A percentile compares a stretch with the other conserved stretches of the same genome.
Evolutionary conservation across 2,888 invertebrate genomes (phyloP).

Genomic region (Chrysolina haemoptera): DNA sequence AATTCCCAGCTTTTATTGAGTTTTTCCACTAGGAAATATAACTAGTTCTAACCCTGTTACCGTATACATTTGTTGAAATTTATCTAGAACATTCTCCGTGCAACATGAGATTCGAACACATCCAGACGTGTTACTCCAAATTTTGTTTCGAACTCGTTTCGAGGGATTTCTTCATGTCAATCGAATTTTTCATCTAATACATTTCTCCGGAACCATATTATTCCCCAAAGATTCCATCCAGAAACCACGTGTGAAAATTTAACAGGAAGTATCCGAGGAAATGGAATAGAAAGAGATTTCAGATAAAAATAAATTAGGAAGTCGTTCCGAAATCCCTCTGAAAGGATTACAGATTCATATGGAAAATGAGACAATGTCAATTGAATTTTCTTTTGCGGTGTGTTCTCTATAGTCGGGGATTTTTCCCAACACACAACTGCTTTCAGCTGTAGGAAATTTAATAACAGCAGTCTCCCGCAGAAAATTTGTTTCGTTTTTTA

Average conservation of each 20-base stretch:
- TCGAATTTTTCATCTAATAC: constrained; percentile 52
- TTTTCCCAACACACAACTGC: constrained; percentile 33
- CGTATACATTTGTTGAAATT: not conserved
- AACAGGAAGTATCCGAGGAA: constrained; percentile 49
- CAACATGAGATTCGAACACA: constrained; percentile 12
- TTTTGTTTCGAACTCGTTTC: not conserved
- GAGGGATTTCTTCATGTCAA: constrained; percentile 24
- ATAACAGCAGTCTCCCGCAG: constrained; percentile 20
- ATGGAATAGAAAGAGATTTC: constrained; percentile 48
- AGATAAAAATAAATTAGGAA: constrained; percentile 53
- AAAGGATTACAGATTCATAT: constrained; percentile 54
- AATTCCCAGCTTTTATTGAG: too few relatives aligned
- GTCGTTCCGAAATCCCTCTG: constrained; percentile 44
- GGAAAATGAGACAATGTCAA: constrained; percentile 52
- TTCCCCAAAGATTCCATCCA: constrained; percentile 47
- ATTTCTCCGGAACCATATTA: constrained; percentile 56
- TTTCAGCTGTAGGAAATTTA: constrained; percentile 35
- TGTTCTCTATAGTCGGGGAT: constrained; percentile 20
- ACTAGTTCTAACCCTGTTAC: too few relatives aligned
- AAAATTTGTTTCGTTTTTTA: not conserved
- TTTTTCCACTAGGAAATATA: too few relatives aligned
- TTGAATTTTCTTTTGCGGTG: constrained; percentile 41
- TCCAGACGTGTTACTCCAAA: constrained; percentile 37
- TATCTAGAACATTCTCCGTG: not conserved
- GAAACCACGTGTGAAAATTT: constrained; percentile 55